Conservation (phyloP, 2,888 invertebrate genomes). For the Thymelicus lineola region DNA sequence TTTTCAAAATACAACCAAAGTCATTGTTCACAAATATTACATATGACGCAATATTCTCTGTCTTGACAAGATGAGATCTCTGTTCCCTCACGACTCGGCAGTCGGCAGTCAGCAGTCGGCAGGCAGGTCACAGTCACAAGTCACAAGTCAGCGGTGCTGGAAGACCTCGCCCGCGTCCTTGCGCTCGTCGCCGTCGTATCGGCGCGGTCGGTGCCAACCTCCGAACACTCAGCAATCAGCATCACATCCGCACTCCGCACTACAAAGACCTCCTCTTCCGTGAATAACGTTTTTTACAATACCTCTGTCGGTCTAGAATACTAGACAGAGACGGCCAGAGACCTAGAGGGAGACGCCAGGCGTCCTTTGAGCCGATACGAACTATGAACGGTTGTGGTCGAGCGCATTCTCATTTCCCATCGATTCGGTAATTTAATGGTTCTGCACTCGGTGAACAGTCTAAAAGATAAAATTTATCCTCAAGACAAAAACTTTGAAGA, state of each 20-base stretch:
- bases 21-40: too few species aligned
- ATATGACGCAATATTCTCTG: too few species aligned
- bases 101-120: too few species aligned
- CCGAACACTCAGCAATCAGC: slow-evolving; percentile 2
- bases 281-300: slow-evolving; percentile 8
- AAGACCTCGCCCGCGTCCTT: background rate
- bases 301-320: background rate
- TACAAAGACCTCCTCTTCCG: slow-evolving; percentile 4
- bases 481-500: too few species aligned
- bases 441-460: too few species aligned
- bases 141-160: background rate
- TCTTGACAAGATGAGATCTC: background rate
- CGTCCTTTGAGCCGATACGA: background rate
- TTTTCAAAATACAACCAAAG: too few species aligned
- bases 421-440: background rate
- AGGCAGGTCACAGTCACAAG: too few species aligned
- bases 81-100: too few species aligned
- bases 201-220: background rate
- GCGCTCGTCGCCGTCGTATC: background rate
- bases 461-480: too few species aligned
- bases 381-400: background rate
- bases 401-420: background rate
- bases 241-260: slow-evolving; percentile 4
- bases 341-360: background rate
- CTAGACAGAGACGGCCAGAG: background rate